Evolutionary conservation across 2,888 invertebrate species (phyloP), one percentile per base, ranked within the genome.

Genomic region (Pterostichus madidus): DNA sequence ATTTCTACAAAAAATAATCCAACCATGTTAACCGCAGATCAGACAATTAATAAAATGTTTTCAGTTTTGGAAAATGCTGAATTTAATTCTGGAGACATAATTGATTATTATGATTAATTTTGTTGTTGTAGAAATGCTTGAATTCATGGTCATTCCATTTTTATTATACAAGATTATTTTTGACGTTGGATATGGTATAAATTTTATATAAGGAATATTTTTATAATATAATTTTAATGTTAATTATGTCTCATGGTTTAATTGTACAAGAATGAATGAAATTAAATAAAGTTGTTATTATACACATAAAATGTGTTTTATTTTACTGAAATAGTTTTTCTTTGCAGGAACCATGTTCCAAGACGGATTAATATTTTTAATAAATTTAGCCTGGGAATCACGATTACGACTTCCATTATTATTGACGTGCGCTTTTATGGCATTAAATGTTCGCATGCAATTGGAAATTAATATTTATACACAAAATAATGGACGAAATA

Each of bases 41-140:
- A 94, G 85, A 97, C 97, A 0, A 94, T 95, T 0, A 91, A 91
- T 84, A 96, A 95, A 88, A 92, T 97, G 86, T 87, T 97, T 75
- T 89, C 91, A 71, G 90, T 97, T 80, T 90, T 98, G 84, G 92
- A 93, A 84, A 90, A 92, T 5, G 94, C 94, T 52, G 93, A 93
- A 84, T 98, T 95, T 87, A 92, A 93, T 84, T 95, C 95, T 0
- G 98, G 97, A 0, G 95, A 95, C 87, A 96, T 96, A 88, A 91
- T 97, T 56, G 97, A 97, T 90, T 97, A 95, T 90, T 96, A 93
- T 89, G 97, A 97, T 61, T 73, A 75, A 68, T 52, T 44, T 89
- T 86, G 90, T 79, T 84, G 86, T 84, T 87, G 86, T 24, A 24
- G 24, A 87, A 32, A 59, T 80, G 81, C 1, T 3, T 2, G 24